These are phyloP conservation scores for Rhynchonycteris naso DNA, from an alignment of 2,797 vertebrate genomes.

Conservation along the genomic window DNA sequence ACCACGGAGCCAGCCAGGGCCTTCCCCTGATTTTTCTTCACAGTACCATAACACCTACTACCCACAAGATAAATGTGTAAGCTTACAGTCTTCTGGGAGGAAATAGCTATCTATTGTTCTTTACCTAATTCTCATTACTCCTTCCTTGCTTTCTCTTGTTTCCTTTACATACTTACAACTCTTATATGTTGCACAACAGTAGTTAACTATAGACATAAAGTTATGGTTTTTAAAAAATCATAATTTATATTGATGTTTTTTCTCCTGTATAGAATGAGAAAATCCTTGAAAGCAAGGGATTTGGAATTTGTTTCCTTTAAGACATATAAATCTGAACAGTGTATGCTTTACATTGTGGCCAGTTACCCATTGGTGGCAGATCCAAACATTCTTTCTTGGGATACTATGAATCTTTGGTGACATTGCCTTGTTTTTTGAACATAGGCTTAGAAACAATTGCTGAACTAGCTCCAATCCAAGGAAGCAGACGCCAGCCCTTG, in stretches of 20 bases:
- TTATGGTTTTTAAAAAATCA: background rate
- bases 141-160: background rate
- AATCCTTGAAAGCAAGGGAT: background rate
- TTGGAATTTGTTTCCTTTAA: conserved; percentile 2
- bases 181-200: background rate
- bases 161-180: background rate
- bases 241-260: background rate
- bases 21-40: background rate
- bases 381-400: background rate
- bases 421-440: conserved; percentile 32
- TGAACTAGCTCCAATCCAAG: background rate
- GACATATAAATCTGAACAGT: background rate
- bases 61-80: background rate
- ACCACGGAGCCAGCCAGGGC: no score
- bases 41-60: background rate
- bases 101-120: background rate
- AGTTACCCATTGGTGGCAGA: background rate
- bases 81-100: background rate
- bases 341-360: background rate
- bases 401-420: conserved; percentile 50
- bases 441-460: conserved; percentile 1
- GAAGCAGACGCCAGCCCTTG: conserved; percentile 51
- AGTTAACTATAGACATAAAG: background rate
- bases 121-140: background rate
- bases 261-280: background rate